A percentile compares a stretch with the other conserved stretches of the same genome.
Conservation (phyloP, 1,140 invertebrate genomes). For the Galleria mellonella region DNA sequence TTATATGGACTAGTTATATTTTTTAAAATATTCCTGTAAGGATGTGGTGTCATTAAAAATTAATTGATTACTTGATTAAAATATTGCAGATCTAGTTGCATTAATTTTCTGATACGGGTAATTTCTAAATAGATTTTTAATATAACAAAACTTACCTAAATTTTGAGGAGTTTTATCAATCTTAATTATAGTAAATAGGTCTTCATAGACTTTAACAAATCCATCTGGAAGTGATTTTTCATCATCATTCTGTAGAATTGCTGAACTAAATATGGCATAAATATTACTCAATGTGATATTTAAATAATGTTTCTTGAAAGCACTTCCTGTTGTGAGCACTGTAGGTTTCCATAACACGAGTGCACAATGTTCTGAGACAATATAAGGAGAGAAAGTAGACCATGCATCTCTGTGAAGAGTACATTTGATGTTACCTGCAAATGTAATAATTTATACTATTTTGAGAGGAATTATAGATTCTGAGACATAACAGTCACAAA, state of each 20-base stretch:
- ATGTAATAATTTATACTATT: slow-evolving; percentile 9
- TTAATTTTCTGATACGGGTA: too few relatives aligned
- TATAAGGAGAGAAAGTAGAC: slow-evolving; percentile 50
- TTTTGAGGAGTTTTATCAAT: slow-evolving; percentile 19
- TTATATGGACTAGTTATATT: too few relatives aligned
- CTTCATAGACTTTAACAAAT: slow-evolving; percentile 32
- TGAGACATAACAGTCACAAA: too few relatives aligned
- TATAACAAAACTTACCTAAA: slow-evolving; percentile 26
- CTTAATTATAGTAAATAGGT: slow-evolving; percentile 49
- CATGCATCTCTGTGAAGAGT: slow-evolving; percentile 64
- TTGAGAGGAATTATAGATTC: too few relatives aligned
- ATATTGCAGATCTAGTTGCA: too few relatives aligned
- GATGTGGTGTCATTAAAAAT: too few relatives aligned
- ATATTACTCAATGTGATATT: slow-evolving; percentile 61
- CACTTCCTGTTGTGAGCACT: slow-evolving; percentile 54
- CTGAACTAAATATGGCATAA: slow-evolving; percentile 47
- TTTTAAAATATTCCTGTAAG: too few relatives aligned
- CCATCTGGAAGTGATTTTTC: slow-evolving; percentile 31
- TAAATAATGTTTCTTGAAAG: slow-evolving; percentile 61
- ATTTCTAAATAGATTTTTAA: not conserved
- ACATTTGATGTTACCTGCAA: slow-evolving; percentile 58
- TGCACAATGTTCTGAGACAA: slow-evolving; percentile 51
- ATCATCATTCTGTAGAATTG: slow-evolving; percentile 27
- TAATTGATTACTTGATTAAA: too few relatives aligned
- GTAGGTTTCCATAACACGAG: slow-evolving; percentile 50